Base-by-base conservation (phyloP, 2,113 vertebrate genomes). In the Ariopsis seemanni region DNA sequence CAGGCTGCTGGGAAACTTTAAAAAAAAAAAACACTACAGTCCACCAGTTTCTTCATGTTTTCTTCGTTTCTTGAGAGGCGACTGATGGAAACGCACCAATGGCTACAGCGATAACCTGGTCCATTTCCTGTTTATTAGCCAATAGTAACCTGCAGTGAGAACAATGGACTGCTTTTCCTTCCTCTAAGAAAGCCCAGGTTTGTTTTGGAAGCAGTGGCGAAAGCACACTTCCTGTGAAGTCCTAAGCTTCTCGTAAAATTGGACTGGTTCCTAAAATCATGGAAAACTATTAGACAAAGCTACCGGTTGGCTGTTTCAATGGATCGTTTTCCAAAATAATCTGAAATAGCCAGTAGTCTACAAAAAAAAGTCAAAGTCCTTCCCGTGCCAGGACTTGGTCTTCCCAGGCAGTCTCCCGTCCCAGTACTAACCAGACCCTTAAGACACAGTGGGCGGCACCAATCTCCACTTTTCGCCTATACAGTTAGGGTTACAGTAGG, bases 91-190 rank as follows among this genome's bases (percentile, higher is more conserved):
- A 75, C 82, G 65, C 58, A 83, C 90, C 88, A 91, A 89, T 92
- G 89, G 85, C 80, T 88, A 88, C 71, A 69, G 74, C 89, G 89
- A 50, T 4, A 63, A 75, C 52, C 60, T 90, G 87, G 89, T 91
- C 89, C 60, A 88, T 91, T 92, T 93, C 89, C 92, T 93, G 91
- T 89, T 91, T 80, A 83, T 18, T 5, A 25, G 86, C 92, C 93
- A 94, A 87, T 52, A n/a, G 86, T 69, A 88, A 89, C 91, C 92
- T 92, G 91, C 74, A 34, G 90, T 86, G 69, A 86, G 92, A 94
- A 96, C 95, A 95, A 95, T 95, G 88, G 92, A 58, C 83, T 52
- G 86, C 69, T 90, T 93, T 95, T 91, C 93, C 86, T 91, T 92
- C 91, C 75, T 92, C 90, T 90, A 92, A 92, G 90, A 94, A 85